Conservation (phyloP, 2,888 invertebrate genomes). For the Leucoptera coffeella region DNA sequence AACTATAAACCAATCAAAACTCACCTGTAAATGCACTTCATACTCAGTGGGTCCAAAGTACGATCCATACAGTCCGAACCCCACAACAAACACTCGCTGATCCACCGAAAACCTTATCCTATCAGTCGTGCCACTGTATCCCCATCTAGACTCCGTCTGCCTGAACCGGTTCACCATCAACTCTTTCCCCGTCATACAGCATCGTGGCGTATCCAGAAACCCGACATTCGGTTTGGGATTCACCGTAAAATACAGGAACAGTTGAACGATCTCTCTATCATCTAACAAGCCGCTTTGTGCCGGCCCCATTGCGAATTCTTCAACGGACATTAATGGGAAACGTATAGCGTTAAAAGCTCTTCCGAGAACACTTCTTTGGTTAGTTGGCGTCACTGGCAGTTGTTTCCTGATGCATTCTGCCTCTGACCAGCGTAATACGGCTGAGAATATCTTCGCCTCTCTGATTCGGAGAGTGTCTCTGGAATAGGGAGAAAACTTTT, state of each 20-base stretch:
- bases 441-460: conserved; percentile 72
- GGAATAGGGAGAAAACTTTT: conserved; percentile 7
- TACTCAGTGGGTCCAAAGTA: conserved; percentile 75
- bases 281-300: conserved; percentile 70
- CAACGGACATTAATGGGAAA: conserved; percentile 79
- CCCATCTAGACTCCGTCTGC: conserved; percentile 75
- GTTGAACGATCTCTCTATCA: conserved; percentile 68
- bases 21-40: conserved; percentile 60
- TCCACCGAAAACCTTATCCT: conserved; percentile 77
- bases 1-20: conserved; percentile 6
- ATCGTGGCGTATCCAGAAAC: conserved; percentile 66
- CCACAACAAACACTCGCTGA: conserved; percentile 73
- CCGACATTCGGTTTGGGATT: conserved; percentile 71
- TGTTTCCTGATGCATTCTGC: conserved; percentile 67
- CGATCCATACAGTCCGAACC: conserved; percentile 79
- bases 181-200: conserved; percentile 75
- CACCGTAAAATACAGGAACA: conserved; percentile 65
- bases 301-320: conserved; percentile 75
- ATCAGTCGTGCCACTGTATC: conserved; percentile 78
- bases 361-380: conserved; percentile 64
- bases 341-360: conserved; percentile 66
- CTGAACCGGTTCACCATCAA: conserved; percentile 66
- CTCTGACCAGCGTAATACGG: conserved; percentile 68
- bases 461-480: conserved; percentile 73
- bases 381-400: conserved; percentile 58